These are phyloP conservation scores for Volucella zonaria DNA, from an alignment of 2,888 invertebrate genomes.

Conservation along the genomic window DNA sequence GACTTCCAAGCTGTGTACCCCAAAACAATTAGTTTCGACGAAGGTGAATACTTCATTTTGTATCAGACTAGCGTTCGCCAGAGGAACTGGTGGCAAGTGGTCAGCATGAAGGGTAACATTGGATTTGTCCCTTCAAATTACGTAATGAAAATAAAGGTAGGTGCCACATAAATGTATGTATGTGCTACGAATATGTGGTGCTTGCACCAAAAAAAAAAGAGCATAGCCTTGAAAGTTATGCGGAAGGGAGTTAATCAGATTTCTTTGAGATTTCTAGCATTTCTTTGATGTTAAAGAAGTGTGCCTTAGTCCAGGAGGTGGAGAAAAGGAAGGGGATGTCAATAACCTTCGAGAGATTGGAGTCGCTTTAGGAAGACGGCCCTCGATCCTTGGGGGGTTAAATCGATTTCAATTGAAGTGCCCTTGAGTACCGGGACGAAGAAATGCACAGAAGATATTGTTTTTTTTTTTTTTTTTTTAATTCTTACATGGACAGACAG, in stretches of 20 bases:
- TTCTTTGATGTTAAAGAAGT: conserved; percentile 17
- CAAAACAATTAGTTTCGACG: conserved; percentile 91
- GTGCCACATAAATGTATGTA: conserved; percentile 52
- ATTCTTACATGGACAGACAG: neutral
- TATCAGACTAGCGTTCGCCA: conserved; percentile 91
- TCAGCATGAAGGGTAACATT: conserved; percentile 90
- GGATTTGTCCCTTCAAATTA: conserved; percentile 95
- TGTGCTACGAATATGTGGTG: conserved; percentile 18
- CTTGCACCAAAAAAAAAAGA: conserved; percentile 55
- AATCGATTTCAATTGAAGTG: conserved; percentile 62
- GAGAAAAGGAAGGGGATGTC: conserved; percentile 29
- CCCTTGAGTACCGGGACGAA: conserved; percentile 6
- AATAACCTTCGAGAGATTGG: conserved; percentile 48
- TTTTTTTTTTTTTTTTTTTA: neutral
- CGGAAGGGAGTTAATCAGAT: conserved; percentile 33
- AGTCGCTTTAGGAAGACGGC: conserved; percentile 15
- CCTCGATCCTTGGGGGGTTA: neutral
- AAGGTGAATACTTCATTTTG: conserved; percentile 91
- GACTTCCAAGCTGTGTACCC: conserved; percentile 93
- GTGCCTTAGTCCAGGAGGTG: conserved; percentile 15
- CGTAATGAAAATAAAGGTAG: conserved; percentile 90
- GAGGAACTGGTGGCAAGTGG: conserved; percentile 93
- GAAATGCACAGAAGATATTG: conserved; percentile 12
- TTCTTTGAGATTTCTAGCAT: conserved; percentile 6
- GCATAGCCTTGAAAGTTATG: conserved; percentile 66